phyloP scores from a whole-genome alignment of 1,140 invertebrate genomes.

The Temnothorax curvispinosus region DNA sequence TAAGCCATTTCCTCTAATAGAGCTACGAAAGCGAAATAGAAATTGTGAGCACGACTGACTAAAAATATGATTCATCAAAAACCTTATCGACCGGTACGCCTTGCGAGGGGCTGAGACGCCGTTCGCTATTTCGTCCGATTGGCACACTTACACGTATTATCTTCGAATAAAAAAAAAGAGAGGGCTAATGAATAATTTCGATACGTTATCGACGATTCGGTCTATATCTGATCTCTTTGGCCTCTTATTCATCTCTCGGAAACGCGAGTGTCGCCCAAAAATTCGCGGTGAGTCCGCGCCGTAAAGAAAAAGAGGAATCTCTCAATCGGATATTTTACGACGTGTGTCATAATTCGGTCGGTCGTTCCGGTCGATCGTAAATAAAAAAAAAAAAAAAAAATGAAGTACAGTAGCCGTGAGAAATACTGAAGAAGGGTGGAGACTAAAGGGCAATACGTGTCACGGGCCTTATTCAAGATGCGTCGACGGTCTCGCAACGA shows the following conservation, averaged over 20 bases:
- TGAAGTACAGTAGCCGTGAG: conserved; percentile 57
- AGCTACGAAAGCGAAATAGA: conserved; percentile 75
- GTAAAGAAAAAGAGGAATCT: background rate
- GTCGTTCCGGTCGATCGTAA: conserved; percentile 62
- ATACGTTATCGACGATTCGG: background rate
- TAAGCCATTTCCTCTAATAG: conserved; percentile 73
- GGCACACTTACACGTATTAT: background rate
- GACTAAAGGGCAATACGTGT: conserved; percentile 74
- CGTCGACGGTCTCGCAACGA: conserved; percentile 73
- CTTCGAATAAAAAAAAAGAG: background rate
- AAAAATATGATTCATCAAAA: conserved; percentile 48
- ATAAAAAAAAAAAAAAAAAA: conserved; percentile 20
- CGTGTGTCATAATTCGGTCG: conserved; percentile 35
- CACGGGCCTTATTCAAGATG: conserved; percentile 67
- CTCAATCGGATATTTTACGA: conserved; percentile 34
- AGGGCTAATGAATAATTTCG: background rate
- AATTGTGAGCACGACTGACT: conserved; percentile 47
- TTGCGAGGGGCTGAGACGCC: background rate
- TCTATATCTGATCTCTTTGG: background rate
- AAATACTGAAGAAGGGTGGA: conserved; percentile 29
- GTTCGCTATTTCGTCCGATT: background rate
- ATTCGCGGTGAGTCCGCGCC: background rate
- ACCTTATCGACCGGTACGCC: conserved; percentile 66
- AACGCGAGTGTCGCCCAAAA: background rate
- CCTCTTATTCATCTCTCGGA: background rate